Evolutionary conservation across 2,113 vertebrate species (phyloP).

Genomic region (Etheostoma spectabile): DNA sequence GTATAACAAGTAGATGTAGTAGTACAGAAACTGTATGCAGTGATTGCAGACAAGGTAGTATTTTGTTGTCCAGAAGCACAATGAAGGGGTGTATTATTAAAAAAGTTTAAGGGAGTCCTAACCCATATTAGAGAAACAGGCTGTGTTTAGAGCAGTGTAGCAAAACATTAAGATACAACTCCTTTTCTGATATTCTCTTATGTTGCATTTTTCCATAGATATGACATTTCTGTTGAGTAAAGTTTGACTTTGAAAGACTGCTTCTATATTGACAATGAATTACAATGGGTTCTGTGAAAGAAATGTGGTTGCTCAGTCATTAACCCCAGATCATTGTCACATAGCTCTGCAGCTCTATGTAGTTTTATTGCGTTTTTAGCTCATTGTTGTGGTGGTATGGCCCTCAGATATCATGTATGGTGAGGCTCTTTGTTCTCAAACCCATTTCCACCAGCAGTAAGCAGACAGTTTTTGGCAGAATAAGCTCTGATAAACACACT

Average conservation of each 20-base stretch:
- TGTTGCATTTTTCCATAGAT: neutral
- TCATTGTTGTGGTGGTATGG: neutral
- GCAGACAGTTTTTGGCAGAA: neutral
- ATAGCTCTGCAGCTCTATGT: neutral
- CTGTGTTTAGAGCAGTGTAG: neutral
- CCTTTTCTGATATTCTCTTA: neutral
- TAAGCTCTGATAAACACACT: neutral
- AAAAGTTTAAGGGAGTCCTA: neutral
- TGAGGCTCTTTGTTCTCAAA: neutral
- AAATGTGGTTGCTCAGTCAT: neutral
- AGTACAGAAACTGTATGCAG: neutral
- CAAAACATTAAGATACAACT: neutral
- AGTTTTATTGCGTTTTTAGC: neutral
- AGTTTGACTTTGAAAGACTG: neutral
- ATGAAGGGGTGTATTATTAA: neutral
- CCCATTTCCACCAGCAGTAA: neutral
- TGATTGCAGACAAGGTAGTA: neutral
- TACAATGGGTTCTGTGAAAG: neutral
- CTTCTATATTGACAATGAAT: neutral
- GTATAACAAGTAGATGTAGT: neutral
- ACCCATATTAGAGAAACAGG: neutral
- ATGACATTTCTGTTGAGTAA: neutral
- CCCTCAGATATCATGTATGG: neutral
- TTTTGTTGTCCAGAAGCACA: conserved; percentile 4
- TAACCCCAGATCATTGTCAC: neutral